Percentiles rank a stretch among this genome's conserved stretches.
Conservation (phyloP, 2,797 vertebrate species). For the Propithecus deckenii region DNA sequence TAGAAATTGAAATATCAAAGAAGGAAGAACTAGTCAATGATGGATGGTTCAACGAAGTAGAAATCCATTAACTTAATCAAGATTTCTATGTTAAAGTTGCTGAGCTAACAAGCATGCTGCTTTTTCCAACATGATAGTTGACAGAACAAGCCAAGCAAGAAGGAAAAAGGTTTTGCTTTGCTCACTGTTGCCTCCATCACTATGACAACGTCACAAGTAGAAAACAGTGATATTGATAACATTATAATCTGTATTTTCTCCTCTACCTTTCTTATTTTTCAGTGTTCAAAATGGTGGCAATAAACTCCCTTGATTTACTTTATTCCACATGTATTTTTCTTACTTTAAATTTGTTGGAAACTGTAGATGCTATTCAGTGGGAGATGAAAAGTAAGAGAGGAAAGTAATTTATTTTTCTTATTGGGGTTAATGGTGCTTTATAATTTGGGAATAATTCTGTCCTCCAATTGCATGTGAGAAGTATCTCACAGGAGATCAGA, state of each 20-base stretch:
- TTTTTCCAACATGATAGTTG: not conserved
- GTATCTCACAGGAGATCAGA: not conserved
- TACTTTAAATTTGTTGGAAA: not conserved
- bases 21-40: not conserved
- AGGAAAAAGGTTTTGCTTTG: not conserved
- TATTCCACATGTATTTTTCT: not conserved
- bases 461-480: not conserved
- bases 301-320: not conserved
- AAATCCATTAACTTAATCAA: not conserved
- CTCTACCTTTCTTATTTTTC: not conserved
- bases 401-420: not conserved
- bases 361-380: not conserved
- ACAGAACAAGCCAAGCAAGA: not conserved
- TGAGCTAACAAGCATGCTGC: not conserved
- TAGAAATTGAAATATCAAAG: conserved; percentile 6
- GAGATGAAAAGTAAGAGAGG: not conserved
- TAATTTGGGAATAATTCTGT: not conserved
- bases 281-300: not conserved
- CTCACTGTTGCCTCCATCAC: not conserved
- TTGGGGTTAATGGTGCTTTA: not conserved
- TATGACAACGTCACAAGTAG: conserved; percentile 4
- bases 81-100: not conserved
- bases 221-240: not conserved
- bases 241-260: not conserved
- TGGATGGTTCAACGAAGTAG: not conserved